These are phyloP conservation scores for Acrocephalus arundinaceus DNA, from an alignment of 2,113 vertebrate species.

Conservation along the genomic window DNA sequence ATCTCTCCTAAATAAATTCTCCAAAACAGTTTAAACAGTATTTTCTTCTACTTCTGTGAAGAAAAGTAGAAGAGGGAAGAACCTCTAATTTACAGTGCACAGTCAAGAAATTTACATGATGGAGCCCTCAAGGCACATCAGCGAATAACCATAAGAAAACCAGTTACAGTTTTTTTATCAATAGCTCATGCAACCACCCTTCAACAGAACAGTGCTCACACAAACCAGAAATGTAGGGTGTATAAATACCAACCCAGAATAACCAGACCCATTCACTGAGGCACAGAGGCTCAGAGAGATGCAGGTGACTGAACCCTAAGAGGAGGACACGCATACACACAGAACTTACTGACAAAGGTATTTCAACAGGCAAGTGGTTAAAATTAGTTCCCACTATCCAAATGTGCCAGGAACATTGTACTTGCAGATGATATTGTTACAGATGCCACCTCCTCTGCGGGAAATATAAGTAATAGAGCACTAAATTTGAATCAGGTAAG, in stretches of 20 bases:
- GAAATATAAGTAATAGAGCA: background rate
- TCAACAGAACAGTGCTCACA: background rate
- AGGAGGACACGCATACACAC: rapidly evolving
- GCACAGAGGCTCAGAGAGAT: background rate
- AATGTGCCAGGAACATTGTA: background rate
- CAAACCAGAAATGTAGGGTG: background rate
- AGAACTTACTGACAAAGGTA: background rate
- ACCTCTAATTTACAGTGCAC: background rate
- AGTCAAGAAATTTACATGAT: background rate
- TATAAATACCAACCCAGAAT: background rate
- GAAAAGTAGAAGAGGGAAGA: background rate
- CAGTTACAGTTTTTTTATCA: background rate
- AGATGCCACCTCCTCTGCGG: background rate
- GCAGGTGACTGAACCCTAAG: background rate
- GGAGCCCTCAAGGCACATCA: background rate
- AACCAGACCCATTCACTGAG: background rate
- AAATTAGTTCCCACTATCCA: background rate
- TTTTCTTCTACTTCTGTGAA: background rate
- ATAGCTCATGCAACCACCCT: background rate
- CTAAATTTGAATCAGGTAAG: background rate
- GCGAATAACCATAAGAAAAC: background rate
- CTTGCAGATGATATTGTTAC: background rate
- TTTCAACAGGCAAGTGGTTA: background rate
- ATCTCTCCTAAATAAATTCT: background rate
- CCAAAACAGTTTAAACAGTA: background rate